phyloP scores from a whole-genome alignment of 2,888 invertebrate species.

The Drosophila pegasa region DNA sequence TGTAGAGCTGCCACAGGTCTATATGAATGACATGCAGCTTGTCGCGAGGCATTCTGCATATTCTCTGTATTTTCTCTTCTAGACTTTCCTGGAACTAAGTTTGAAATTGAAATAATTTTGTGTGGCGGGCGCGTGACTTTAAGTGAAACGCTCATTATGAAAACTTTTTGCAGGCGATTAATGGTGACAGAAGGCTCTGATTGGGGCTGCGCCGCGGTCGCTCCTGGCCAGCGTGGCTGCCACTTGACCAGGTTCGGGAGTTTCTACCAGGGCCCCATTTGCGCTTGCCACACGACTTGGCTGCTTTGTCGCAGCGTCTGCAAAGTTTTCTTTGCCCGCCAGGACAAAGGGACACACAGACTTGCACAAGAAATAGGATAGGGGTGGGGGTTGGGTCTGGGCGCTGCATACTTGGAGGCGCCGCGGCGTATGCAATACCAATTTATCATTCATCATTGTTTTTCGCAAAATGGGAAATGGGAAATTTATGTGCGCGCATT shows the following conservation, averaged over 20 bases:
- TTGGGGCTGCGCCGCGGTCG: neutral
- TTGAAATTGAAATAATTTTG: constrained; percentile 1
- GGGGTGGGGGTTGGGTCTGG: neutral
- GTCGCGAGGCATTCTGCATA: too few relatives aligned
- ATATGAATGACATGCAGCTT: neutral
- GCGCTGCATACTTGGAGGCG: constrained; percentile 34
- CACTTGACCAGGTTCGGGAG: constrained; percentile 47
- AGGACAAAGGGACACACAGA: constrained; percentile 21
- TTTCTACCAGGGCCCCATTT: constrained; percentile 7
- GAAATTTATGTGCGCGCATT: constrained; percentile 83
- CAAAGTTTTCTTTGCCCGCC: constrained; percentile 68
- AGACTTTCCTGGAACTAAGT: neutral
- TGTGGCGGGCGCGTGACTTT: constrained; percentile 32
- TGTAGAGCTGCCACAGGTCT: too few relatives aligned
- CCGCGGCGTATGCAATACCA: constrained; percentile 54
- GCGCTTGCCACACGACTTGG: constrained; percentile 42
- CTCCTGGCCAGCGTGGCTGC: constrained; percentile 23
- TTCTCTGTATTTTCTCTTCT: neutral
- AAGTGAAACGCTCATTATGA: constrained; percentile 66
- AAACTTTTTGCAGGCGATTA: constrained; percentile 66
- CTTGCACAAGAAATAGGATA: neutral
- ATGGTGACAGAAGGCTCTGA: constrained; percentile 9
- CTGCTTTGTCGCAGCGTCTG: constrained; percentile 77
- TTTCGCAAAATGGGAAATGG: constrained; percentile 29
- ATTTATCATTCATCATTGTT: constrained; percentile 67